Evolutionary conservation across 2,888 invertebrate species (phyloP).

Genomic region (Xestia ashworthii): DNA sequence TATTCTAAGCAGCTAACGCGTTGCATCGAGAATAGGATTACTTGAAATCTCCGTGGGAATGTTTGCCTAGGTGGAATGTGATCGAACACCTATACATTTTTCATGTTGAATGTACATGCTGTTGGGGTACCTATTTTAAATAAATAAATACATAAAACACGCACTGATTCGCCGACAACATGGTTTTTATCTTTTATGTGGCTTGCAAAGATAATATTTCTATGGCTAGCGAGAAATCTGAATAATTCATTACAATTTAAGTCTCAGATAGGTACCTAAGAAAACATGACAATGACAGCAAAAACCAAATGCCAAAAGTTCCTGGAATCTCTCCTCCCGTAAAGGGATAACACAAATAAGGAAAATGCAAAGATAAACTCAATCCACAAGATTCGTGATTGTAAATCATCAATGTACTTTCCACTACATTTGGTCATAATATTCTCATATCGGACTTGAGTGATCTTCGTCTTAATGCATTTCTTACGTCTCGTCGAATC

Average conservation of each 20-base stretch:
- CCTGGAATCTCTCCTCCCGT: neutral
- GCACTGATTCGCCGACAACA: constrained; percentile 2
- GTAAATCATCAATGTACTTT: constrained; percentile 17
- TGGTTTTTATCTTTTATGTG: constrained; percentile 7
- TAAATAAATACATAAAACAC: neutral
- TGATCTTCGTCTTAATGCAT: constrained; percentile 55
- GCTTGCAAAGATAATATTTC: neutral
- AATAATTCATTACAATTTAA: neutral
- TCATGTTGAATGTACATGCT: neutral
- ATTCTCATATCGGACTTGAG: constrained; percentile 26
- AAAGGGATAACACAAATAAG: constrained; percentile 8
- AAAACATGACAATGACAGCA: neutral
- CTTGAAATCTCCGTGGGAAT: constrained; percentile 52
- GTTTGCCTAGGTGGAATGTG: constrained; percentile 35
- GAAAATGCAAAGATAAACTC: constrained; percentile 28
- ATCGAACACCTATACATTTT: neutral
- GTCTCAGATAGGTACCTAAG: too few relatives aligned
- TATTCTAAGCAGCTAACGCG: constrained; percentile 52
- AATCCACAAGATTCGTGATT: neutral
- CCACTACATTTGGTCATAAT: constrained; percentile 22
- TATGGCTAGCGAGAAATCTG: neutral
- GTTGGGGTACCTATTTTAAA: neutral
- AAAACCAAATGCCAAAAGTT: neutral
- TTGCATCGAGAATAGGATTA: constrained; percentile 57
- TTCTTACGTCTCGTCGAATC: constrained; percentile 56